Evolutionary conservation across 1,140 invertebrate genomes (phyloP), one percentile per base, ranked within the genome.

Genomic region (Charaxes varanes): DNA sequence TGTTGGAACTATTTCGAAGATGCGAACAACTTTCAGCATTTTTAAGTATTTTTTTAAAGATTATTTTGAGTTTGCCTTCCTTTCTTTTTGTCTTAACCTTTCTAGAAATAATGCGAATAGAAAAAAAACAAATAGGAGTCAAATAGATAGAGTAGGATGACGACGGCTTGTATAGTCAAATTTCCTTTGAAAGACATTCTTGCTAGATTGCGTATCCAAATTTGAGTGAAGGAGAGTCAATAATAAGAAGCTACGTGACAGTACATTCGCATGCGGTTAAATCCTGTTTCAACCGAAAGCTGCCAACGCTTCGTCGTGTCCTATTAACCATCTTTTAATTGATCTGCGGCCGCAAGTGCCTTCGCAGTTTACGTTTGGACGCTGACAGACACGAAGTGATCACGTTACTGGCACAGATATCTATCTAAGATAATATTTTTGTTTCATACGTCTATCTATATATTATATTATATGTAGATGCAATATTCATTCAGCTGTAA

Each of bases 221-320:
- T 5, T 26, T 26, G 23, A 12, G 18, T 19, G 3, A 4, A 19
- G 7, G 7, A 19, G 3, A 7, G 18, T 8, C 6, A 27, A 24
- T 3, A 24, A 24, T 7, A 24, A 6, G 12, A 27, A 11, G 12
- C 12, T 8, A 11, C 11, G 24, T 12, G n/a, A 2, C 6, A 19
- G 18, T 7, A 19, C 18, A 19, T 17, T 21, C 52, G 26, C 12
- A 50, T 50, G 61, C 73, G 60, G 71, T 68, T 77, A 68, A 62
- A 83, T 79, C 74, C 79, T 79, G 79, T 83, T 83, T 43, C n/a
- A 80, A 80, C 76, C 63, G 63, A 74, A 71, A 73, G 58, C 49
- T 70, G 57, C 46, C 45, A 50, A 63, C 54, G 52, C 59, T 68
- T 66, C 57, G 58, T 58, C 61, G n/a, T 53, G 57, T 45, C 62